Conservation (phyloP, 92 coral and sea anemone species). For the Chrysogorgia sp. region DNA sequence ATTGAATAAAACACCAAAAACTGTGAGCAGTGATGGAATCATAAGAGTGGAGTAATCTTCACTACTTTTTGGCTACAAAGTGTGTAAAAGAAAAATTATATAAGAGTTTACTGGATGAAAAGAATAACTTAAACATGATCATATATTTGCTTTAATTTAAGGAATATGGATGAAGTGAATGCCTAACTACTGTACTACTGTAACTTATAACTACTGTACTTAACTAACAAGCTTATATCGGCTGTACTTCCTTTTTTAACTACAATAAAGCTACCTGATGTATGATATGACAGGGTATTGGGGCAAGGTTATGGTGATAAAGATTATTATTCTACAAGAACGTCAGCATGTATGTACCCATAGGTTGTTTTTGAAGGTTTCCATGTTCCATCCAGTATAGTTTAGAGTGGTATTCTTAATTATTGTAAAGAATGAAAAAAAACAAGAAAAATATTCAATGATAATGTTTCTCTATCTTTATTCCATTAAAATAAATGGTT, state of each 20-base stretch:
- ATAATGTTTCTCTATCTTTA: too few relatives aligned
- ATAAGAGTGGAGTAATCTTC: conserved; percentile 71
- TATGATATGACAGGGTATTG: too few relatives aligned
- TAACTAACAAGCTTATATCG: too few relatives aligned
- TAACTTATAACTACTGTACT: not conserved
- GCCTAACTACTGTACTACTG: not conserved
- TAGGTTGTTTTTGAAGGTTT: conserved; percentile 68
- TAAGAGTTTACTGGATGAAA: not conserved
- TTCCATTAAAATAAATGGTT: too few relatives aligned
- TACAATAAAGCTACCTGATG: too few relatives aligned
- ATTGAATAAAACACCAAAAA: conserved; percentile 94
- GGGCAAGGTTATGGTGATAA: too few relatives aligned
- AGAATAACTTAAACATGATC: not conserved
- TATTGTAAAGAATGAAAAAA: not conserved
- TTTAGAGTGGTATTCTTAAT: conserved; percentile 50
- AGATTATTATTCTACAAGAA: too few relatives aligned
- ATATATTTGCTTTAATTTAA: too few relatives aligned
- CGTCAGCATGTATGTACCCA: conserved; percentile 58
- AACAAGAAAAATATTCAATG: too few relatives aligned
- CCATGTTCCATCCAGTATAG: conserved; percentile 75
- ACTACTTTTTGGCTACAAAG: conserved; percentile 58
- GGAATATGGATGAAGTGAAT: not conserved
- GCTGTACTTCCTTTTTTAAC: too few relatives aligned
- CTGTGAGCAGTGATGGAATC: conserved; percentile 48
- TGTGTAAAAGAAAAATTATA: not conserved